Evolutionary conservation across 2,113 vertebrate species (phyloP), one percentile per base, ranked within the genome.

Genomic region (Ciconia stormi): DNA sequence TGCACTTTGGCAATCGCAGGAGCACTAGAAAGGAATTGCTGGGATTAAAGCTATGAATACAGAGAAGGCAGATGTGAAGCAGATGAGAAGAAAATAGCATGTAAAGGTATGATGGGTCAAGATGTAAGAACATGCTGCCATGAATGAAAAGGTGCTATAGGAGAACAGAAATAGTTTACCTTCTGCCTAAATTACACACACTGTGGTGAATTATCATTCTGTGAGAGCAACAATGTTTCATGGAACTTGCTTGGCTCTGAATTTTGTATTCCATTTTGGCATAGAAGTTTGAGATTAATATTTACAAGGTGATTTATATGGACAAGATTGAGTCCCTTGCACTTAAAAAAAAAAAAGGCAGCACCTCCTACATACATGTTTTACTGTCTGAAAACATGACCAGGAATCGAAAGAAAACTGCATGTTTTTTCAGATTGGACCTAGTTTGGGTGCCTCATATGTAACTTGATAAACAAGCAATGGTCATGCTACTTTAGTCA

Each of bases 161-260:
- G 18, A 96, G 95, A 96, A 95, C 56, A 79, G 32, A 97, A 96
- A 70, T 77, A 87, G 42, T 89, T 50, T 91, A 93, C 58, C 42
- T 21, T 89, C 62, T 92, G 62, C 72, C 86, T 80, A 95, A 96
- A 97, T 95, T 94, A 86, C 36, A 59, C 11, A 40, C 30, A 55
- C 23, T 4, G 2, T 59, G 21, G 36, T 90, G 82, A 93, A 95
- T 89, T 93, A 88, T 86, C 55, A 65, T 85, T 56, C 56, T n/a
- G 27, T 56, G 72, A 90, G 38, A 92, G 59, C 30, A 92, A 38
- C 46, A 34, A 71, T 87, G 61, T 18, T 74, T 69, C 56, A 69
- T 56, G 21, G 46, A 92, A 79, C 44, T 67, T 76, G 4, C 12
- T 78, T 63, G 66, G 34, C 81, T 92, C 88, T 89, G 52, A 92